Evolutionary conservation across 53 echinoderm and acorn worm genomes (phyloP), one percentile per base, ranked within the genome.

Genomic region (Holothuria leucospilota): DNA sequence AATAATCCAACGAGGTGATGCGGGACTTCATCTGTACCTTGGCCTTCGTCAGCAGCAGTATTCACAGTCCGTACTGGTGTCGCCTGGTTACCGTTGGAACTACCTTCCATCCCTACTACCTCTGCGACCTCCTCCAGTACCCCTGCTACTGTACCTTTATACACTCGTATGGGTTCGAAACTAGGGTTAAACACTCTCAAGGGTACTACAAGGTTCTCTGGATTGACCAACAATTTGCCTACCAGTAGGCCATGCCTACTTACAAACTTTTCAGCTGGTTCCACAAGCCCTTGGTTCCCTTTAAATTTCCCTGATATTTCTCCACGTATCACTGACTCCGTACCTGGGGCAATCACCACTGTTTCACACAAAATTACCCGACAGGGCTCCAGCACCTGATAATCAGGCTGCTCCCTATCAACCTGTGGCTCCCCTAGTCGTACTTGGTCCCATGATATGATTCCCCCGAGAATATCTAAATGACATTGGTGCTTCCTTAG

Each of bases 101-200:
- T 18, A 6, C 20, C 68, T 29, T 42, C 46, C 46, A 46, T 63
- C 7, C 59, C 39, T 24, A 46, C 68, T n/a, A 85, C 85, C 51
- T 49, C 51, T 8, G 20, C 12, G 29, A 74, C 74, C 23, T 71
- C 59, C 61, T 46, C 62, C 59, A 86, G 38, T 30, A 71, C 61
- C 15, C 52, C 86, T 13, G 75, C 73, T 27, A 75, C 86, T 29
- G 86, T 74, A 21, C 68, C 62, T 59, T 71, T 7, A 53, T 75
- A 86, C 6, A 86, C 71, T 39, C 26, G 7, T 11, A 86, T 60
- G 24, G 59, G 27, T 8, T 71, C 62, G 49, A 30, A 71, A 16
- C 59, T 86, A 2, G 74, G 86, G 20, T 86, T 86, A 52, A 59
- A 71, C 58, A 86, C 86, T 52, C 86, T 71, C 13, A 86, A 6